Conservation (phyloP, 2,797 vertebrate species). For the Microchirus variegatus region DNA sequence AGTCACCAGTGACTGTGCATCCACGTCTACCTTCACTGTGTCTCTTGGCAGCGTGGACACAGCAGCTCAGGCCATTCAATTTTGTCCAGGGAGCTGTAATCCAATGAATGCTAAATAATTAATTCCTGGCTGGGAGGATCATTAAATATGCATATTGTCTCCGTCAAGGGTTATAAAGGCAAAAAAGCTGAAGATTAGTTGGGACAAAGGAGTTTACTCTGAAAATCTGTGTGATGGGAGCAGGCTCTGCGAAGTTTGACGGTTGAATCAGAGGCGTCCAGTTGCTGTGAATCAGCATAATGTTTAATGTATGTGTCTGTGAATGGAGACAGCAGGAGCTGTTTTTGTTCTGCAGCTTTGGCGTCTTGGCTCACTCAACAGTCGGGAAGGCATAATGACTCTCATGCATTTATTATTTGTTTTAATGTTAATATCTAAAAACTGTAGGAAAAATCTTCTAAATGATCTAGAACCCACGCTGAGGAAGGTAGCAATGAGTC, state of each 20-base stretch:
- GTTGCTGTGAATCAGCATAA: neutral
- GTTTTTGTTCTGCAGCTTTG: conserved; percentile 13
- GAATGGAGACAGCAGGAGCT: conserved; percentile 7
- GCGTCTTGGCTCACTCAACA: too few relatives aligned
- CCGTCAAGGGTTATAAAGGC: conserved; percentile 27
- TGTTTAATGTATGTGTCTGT: conserved; percentile 9
- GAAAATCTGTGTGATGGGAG: conserved; percentile 17
- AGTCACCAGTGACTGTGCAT: conserved; percentile 9
- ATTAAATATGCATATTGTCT: conserved; percentile 59
- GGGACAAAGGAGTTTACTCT: conserved; percentile 10
- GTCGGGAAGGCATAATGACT: too few relatives aligned
- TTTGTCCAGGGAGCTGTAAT: conserved; percentile 31
- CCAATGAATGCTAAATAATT: conserved; percentile 58
- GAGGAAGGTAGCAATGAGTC: conserved; percentile 19
- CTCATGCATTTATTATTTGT: too few relatives aligned
- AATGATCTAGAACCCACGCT: conserved; percentile 42
- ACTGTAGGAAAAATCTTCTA: conserved; percentile 10
- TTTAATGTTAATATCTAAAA: neutral
- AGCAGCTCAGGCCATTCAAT: conserved; percentile 34
- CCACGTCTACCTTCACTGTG: conserved; percentile 7
- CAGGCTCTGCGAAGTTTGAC: conserved; percentile 29
- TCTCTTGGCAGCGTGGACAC: conserved; percentile 27
- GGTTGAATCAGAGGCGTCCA: conserved; percentile 24
- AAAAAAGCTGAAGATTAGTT: conserved; percentile 14
- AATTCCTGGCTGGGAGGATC: conserved; percentile 32